Evolutionary conservation across 1,140 invertebrate genomes (phyloP), one percentile per base, ranked within the genome.

Genomic region (Listronotus bonariensis): DNA sequence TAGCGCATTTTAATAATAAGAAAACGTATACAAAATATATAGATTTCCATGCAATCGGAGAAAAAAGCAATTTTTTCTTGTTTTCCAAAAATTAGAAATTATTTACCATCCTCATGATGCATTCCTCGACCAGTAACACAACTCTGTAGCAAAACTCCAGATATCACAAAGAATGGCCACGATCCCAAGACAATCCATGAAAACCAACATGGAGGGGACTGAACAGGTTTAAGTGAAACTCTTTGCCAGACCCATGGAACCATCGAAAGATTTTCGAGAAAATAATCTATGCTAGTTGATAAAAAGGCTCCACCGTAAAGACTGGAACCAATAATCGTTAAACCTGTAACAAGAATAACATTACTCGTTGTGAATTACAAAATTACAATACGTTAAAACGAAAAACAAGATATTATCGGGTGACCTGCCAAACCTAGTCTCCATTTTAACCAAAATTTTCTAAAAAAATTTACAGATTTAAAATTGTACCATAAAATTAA

Each of bases 231-330:
- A 64, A 85, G 65, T 54, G 82, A 79, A 8, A 81, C 79, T 7
- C 83, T 72, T 57, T 82, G 79, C 81, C 81, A 82, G 51, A 92
- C 80, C 88, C 90, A 92, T 68, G 85, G 80, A 31, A 90, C 82
- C 83, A 89, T 86, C 60, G 84, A 77, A 72, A 89, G 83, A 64
- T 85, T 83, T 76, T 92, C 90, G 32, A 92, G 83, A 76, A 91
- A 91, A 76, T 92, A 92, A 79, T 92, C 90, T 36, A 89, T 80
- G 7, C 87, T 85, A 14, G 83, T 83, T 1, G 89, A 83, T 68
- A 92, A 84, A 32, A 91, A 83, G 8, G 89, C 89, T 34, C 88
- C 88, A 26, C 91, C 91, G 67, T 91, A 90, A 11, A 92, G 81
- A 70, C 86, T 86, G 8, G 89, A 91, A n/a, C 89, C 89, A 43